Evolutionary conservation across 2,888 invertebrate genomes (phyloP), one percentile per base, ranked within the genome.

Genomic region (Heliconius aoede): DNA sequence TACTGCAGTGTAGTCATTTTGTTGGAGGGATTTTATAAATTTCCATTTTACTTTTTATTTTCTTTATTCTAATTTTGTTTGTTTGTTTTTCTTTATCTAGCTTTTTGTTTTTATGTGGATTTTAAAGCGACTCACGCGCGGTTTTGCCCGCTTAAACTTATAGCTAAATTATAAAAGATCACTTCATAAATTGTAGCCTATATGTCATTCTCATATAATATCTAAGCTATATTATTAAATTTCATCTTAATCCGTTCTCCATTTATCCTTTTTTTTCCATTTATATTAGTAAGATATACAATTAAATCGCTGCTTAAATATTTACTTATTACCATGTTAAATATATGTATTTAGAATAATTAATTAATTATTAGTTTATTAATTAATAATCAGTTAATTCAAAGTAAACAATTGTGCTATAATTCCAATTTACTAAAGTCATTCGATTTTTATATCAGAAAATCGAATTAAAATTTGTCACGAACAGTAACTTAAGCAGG

Each of bases 11-110:
- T 55, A 36, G n/a, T 71, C n/a, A 18, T 24, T 46, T 61, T 36
- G 72, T 69, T 30, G 4, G 26, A 30, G 32, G 46, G 55, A 65
- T 51, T 46, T 68, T 74, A 55, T 58, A 9, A n/a, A 28, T 65
- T 36, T 24, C 24, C 28, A 24, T 72, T 32, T 36, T 69, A 30
- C 8, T 69, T 55, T n/a, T n/a, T n/a, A n/a, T n/a, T n/a, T n/a
- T n/a, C n/a, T n/a, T 69, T 69, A 55, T 69, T 69, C n/a, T 11
- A n/a, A 30, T 28, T n/a, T n/a, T 13, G 51, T n/a, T n/a, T 18
- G 9, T 68, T 51, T 21, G 28, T 46, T 51, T n/a, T n/a, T 32
- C 5, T 30, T 30, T 65, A 36, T 40, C 18, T 15, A 4, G 24
- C 3, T 65, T 30, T 51, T 21, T n/a, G n/a, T n/a, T 55, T n/a